Base-by-base conservation (phyloP, 2,888 invertebrate genomes). In the Hedya salicella region DNA sequence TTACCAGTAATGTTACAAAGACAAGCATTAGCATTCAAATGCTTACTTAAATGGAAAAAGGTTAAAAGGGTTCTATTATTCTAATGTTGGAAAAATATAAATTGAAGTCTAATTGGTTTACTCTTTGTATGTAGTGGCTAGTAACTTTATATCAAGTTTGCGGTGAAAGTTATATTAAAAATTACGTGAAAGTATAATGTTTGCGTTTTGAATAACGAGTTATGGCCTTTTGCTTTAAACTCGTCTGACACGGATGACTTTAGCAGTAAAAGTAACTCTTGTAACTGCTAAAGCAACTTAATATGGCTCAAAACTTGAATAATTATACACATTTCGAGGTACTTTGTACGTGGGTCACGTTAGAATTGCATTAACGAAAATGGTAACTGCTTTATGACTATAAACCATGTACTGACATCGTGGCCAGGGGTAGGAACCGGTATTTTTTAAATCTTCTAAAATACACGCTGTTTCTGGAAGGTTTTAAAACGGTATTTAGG, bases 31-130 rank as follows among this genome's bases (percentile, higher is more conserved):
- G 50, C 50, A 50, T 44, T 21, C 2, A 40, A 48, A 65, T 61
- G 40, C 48, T 54, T 54, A 46, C 8, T 40, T 60, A 60, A 30
- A 49, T 48, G 21, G 60, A 54, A 61, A 66, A 66, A 54, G 60
- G 61, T 54, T 42, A 42, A 54, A 66, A 66, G 66, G 65, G 60
- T 66, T 61, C 3, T 66, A 49, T 60, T 60, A 40, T 61, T 61
- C 48, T 61, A 54, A 16, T 54, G 40, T 60, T 49, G 40, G 17
- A 30, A 66, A 49, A 42, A 30, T 17, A 40, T n/a, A 9, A 36
- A 61, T 25, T 40, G 8, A 19, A 21, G 19, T 25, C 40, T 39
- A 60, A 42, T 42, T 61, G 36, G 16, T 13, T 16, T 39, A 14
- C 21, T 32, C 25, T 50, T 50, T 40, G 8, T 44, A 16, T n/a